A percentile compares a stretch with the other conserved stretches of the same genome.
phyloP scores from a whole-genome alignment of 1,140 invertebrate genomes.

The Berghia stephanieae region DNA sequence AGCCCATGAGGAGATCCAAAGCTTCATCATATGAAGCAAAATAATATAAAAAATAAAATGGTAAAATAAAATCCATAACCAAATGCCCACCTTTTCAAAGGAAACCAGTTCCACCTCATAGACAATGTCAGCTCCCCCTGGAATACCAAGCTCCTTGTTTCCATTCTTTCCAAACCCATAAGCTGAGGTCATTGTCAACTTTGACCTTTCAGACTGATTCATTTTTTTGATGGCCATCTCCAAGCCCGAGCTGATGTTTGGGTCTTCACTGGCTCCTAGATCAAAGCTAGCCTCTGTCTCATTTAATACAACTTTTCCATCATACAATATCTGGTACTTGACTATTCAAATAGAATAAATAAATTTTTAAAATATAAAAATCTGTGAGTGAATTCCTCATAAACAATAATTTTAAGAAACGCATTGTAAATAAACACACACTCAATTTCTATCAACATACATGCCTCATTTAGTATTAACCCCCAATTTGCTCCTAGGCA shows the following conservation, averaged over 20 bases:
- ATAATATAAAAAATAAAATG: too few species aligned
- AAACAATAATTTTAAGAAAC: not conserved
- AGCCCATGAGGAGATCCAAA: too few species aligned
- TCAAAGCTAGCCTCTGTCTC: constrained; percentile 80
- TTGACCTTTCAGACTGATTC: constrained; percentile 82
- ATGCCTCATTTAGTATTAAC: too few species aligned
- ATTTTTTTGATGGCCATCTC: constrained; percentile 88
- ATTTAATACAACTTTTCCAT: constrained; percentile 75
- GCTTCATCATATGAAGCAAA: too few species aligned
- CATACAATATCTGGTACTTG: constrained; percentile 79
- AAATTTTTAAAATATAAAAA: constrained; percentile 16
- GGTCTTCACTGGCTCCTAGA: constrained; percentile 85
- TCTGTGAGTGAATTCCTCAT: not conserved
- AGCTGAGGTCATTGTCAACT: constrained; percentile 77
- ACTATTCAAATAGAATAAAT: constrained; percentile 70
- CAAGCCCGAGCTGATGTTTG: constrained; percentile 81
- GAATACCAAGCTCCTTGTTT: constrained; percentile 78
- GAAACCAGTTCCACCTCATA: constrained; percentile 81
- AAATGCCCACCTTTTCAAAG: constrained; percentile 91
- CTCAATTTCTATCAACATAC: too few species aligned
- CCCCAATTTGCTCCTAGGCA: too few species aligned
- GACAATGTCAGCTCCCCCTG: constrained; percentile 80
- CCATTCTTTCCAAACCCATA: constrained; percentile 85
- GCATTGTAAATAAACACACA: not conserved
- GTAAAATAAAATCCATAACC: too few species aligned